Base-by-base conservation (phyloP, 1,140 invertebrate genomes). In the Oryzaephilus surinamensis region DNA sequence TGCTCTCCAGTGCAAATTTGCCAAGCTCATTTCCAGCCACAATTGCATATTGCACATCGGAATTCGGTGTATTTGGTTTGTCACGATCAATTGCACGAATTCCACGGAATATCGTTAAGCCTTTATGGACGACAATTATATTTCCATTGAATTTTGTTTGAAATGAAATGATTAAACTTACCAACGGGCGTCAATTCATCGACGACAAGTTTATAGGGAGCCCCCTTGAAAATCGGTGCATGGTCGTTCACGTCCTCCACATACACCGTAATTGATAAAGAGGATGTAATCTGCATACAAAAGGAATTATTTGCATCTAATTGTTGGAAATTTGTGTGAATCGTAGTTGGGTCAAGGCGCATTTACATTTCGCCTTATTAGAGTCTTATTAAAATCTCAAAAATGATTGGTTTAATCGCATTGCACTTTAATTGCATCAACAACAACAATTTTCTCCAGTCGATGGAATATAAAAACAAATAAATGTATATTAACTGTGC, bases 31-130 rank as follows among this genome's bases (percentile, higher is more conserved):
- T 84, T 1, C 83, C 83, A 10, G 74, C 75, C 3, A 77, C 72
- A 52, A 91, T 82, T 37, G 77, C 77, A 61, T 88, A 89, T 45
- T 86, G 81, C 5, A 92, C 73, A 45, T 90, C 85, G 0, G 86
- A 90, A 62, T 92, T 92, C 0, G 85, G 84, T 0, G 86, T 92
- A 51, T 87, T 87, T 0, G 84, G 84, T 57, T 88, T 88, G 57
- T 89, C 85, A 1, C 76, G 69, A 59, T 92, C 87, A 4, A 77
- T 67, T 0, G 85, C 86, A 23, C 74, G 71, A 28, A 91, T 86
- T 14, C 81, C 80, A 41, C 79, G 73, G 54, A 87, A 89, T 47
- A 92, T 73, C 15, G 81, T 88, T 37, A 83, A 61, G 45, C 83
- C 84, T 81, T 68, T 37, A 45, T 8, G 30, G 8, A 17, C 2